Evolutionary conservation across 2,113 vertebrate genomes (phyloP).

Genomic region (Plecotus auritus): DNA sequence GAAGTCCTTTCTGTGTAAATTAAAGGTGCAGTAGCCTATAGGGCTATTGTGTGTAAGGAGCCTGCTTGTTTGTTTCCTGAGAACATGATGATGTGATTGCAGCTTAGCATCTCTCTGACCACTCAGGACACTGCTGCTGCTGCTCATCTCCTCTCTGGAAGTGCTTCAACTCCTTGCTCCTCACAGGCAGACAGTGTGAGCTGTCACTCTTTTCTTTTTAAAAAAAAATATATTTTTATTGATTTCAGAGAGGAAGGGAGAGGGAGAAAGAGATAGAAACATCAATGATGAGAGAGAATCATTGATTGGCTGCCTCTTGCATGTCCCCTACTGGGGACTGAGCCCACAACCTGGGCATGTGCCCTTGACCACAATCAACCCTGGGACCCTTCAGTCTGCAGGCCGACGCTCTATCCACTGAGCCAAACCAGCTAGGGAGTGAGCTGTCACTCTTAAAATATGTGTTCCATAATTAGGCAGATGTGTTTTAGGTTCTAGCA

Average conservation of each 20-base stretch:
- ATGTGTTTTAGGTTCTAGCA: background rate
- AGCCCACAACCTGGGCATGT: too few species aligned
- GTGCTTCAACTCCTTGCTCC: background rate
- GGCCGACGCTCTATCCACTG: too few species aligned
- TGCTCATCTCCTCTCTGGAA: background rate
- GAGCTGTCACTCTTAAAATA: background rate
- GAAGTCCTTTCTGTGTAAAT: background rate
- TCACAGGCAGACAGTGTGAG: background rate
- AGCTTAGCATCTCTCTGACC: background rate
- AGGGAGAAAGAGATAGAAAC: too few species aligned
- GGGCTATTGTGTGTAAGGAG: background rate
- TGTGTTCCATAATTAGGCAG: background rate
- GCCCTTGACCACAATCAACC: too few species aligned
- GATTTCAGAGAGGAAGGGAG: too few species aligned
- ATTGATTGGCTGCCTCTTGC: too few species aligned
- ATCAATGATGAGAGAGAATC: too few species aligned
- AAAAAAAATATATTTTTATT: too few species aligned
- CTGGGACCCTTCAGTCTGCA: too few species aligned
- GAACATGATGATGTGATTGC: background rate
- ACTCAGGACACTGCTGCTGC: background rate
- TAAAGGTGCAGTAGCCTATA: fast-evolving
- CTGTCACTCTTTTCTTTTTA: background rate
- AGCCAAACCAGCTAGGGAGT: too few species aligned
- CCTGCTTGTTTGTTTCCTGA: background rate
- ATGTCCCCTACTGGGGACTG: too few species aligned